Percentiles rank a stretch among this genome's conserved stretches.
These are phyloP conservation scores for Xylocopa sonorina DNA, from an alignment of 1,140 invertebrate genomes.

Conservation along the genomic window DNA sequence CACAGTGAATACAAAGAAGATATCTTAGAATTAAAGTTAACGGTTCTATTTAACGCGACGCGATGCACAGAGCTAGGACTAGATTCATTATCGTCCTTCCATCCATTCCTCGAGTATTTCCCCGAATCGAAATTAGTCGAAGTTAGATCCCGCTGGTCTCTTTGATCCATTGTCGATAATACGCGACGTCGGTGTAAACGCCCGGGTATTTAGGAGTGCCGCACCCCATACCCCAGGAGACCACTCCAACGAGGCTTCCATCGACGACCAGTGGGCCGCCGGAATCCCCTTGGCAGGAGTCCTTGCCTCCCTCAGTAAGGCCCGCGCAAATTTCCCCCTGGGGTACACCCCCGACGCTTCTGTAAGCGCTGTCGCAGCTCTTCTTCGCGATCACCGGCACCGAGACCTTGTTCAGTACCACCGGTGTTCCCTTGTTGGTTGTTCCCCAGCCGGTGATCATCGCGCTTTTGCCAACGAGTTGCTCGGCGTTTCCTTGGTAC, in stretches of 20 bases:
- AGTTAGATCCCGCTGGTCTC: slow-evolving; percentile 5
- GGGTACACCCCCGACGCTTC: slow-evolving; percentile 80
- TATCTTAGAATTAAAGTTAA: too few relatives aligned
- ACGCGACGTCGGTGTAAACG: slow-evolving; percentile 82
- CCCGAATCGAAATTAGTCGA: too few relatives aligned
- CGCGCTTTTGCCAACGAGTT: background rate
- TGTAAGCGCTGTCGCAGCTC: slow-evolving; percentile 73
- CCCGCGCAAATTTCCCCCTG: slow-evolving; percentile 89
- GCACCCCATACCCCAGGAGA: slow-evolving; percentile 85
- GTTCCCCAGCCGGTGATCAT: slow-evolving; percentile 77
- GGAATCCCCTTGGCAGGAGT: slow-evolving; percentile 86
- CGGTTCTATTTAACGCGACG: too few relatives aligned
- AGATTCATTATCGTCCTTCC: background rate
- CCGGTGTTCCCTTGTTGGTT: slow-evolving; percentile 40
- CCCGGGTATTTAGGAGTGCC: slow-evolving; percentile 81
- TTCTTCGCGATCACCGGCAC: slow-evolving; percentile 76
- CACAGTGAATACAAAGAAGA: background rate
- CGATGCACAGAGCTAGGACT: too few relatives aligned
- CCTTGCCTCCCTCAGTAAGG: slow-evolving; percentile 84
- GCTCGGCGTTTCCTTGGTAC: background rate
- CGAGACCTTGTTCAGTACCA: slow-evolving; percentile 68
- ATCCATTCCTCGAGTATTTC: background rate
- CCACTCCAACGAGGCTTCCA: slow-evolving; percentile 81
- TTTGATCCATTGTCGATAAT: slow-evolving; percentile 78
- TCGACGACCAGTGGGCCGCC: slow-evolving; percentile 77